Evolutionary conservation across 2,797 vertebrate species (phyloP), one percentile per base, ranked within the genome.

Genomic region (Phrynocephalus guinanensis): DNA sequence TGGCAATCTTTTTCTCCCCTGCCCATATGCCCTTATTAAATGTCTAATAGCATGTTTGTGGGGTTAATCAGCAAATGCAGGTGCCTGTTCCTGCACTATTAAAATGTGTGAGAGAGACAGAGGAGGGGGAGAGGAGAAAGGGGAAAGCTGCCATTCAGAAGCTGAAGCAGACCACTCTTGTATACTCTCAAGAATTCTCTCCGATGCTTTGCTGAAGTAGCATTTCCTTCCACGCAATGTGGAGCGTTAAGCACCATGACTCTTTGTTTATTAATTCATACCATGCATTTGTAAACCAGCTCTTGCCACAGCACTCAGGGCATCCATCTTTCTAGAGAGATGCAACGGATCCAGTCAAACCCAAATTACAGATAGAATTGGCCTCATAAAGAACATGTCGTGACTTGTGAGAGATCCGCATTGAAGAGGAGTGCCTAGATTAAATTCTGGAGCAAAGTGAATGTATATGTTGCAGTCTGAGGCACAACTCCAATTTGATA

Each of bases 61-160:
- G 30, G 80, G 15, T 77, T 90, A 92, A 90, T 83, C 52, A 84
- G 73, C 13, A 28, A 16, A 83, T 84, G 75, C 79, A 83, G 91
- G 90, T 94, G 88, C 56, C 78, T 76, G 88, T 86, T 73, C 48
- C n/a, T 70, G 50, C 72, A 88, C 83, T n/a, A 76, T 80, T 48
- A 73, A 1, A 84, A 67, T 87, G 81, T 38, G 68, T 88, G 88
- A 63, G 87, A 90, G 88, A 86, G 78, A 38, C 30, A 60, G 80
- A 30, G 67, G 28, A 9, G 6, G 24, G 6, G 3, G 7, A 33
- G 4, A 4, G 66, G 2, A 28, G 13, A 24, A 30, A 44, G 52
- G 22, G 5, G 71, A 66, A 66, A 24, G 30, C n/a, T 56, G n/a
- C 13, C 9, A 0, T 83, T 72, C 20, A 33, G 30, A 33, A 60